Conservation (phyloP, 2,113 vertebrate species). For the Morone chrysops region DNA sequence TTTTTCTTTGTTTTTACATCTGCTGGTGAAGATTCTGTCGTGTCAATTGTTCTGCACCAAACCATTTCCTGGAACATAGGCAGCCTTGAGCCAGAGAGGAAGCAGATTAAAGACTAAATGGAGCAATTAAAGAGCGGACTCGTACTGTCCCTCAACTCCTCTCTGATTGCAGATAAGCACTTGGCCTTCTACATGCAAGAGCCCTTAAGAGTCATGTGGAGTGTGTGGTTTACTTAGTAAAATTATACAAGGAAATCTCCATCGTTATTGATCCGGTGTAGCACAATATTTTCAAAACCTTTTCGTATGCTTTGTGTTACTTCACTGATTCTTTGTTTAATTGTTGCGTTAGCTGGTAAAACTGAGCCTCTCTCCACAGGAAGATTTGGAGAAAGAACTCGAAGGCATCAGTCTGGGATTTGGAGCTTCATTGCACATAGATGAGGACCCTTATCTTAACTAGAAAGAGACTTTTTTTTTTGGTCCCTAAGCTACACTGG, state of each 20-base stretch:
- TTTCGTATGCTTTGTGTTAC: not conserved
- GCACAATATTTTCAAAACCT: not conserved
- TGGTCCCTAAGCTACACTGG: not conserved
- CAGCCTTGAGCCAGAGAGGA: conserved; percentile 45
- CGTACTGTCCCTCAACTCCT: conserved; percentile 34
- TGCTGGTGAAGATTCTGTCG: not conserved
- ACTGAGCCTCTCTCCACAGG: not conserved
- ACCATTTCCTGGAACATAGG: conserved; percentile 64
- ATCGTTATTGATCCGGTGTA: not conserved
- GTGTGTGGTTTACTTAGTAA: conserved; percentile 24
- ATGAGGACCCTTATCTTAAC: conserved; percentile 44
- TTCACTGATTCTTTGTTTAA: not conserved
- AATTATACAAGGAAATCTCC: not conserved
- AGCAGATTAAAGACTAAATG: conserved; percentile 62
- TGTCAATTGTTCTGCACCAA: conserved; percentile 28
- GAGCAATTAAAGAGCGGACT: conserved; percentile 57
- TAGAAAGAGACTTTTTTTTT: not conserved
- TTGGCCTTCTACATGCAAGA: conserved; percentile 17
- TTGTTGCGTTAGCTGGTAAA: not conserved
- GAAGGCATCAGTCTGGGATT: conserved; percentile 28
- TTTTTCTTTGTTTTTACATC: not conserved
- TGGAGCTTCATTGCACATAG: conserved; percentile 3
- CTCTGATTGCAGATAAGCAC: conserved; percentile 50
- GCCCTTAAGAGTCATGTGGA: conserved; percentile 23
- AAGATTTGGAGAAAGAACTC: conserved; percentile 21